phyloP scores from a whole-genome alignment of 2,113 vertebrate species.

The Lutjanus erythropterus region DNA sequence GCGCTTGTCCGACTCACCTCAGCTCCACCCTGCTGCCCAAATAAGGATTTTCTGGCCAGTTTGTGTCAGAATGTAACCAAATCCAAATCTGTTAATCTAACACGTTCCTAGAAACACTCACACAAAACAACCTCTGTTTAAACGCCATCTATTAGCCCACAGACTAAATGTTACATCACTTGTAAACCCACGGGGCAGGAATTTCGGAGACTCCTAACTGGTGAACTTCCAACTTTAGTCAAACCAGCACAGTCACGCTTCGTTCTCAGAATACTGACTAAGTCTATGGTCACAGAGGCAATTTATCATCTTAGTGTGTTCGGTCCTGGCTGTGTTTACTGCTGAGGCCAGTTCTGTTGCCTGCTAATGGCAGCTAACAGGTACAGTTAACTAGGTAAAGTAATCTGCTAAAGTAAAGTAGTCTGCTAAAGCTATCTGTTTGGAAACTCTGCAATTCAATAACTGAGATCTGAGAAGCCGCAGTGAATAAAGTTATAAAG shows the following conservation, averaged over 20 bases:
- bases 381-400: no score
- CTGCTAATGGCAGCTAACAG: no score
- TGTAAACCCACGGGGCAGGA: not conserved
- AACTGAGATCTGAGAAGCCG: no score
- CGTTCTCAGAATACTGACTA: not conserved
- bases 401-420: no score
- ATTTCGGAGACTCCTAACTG: conserved; percentile 1
- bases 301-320: no score
- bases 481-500: no score
- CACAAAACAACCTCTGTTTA: conserved; percentile 42
- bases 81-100: conserved; percentile 41
- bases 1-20: conserved; percentile 2
- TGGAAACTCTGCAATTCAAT: no score
- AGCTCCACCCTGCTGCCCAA: conserved; percentile 5
- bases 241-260: not conserved
- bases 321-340: no score
- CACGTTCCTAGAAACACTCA: conserved; percentile 36
- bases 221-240: not conserved
- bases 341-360: no score
- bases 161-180: conserved; percentile 12
- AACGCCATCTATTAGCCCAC: conserved; percentile 13
- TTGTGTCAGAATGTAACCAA: conserved; percentile 21
- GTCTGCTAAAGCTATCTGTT: no score
- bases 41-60: not conserved
- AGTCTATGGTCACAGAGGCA: not conserved